Conservation (phyloP, 2,113 vertebrate genomes). For the Tympanuchus pallidicinctus region DNA sequence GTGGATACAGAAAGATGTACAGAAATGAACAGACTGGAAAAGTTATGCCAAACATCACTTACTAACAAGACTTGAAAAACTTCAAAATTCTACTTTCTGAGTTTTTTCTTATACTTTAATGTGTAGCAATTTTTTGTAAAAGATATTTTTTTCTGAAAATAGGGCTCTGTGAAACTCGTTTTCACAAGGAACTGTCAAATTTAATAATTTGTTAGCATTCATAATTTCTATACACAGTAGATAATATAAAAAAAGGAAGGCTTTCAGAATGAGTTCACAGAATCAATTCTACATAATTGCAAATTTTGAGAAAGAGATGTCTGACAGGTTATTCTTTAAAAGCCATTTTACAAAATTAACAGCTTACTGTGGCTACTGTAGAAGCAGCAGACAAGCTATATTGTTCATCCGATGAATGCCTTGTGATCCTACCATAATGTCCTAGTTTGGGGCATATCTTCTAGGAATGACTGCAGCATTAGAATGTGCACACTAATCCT, state of each 20-base stretch:
- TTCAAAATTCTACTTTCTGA: neutral
- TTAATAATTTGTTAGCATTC: neutral
- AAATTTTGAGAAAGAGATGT: neutral
- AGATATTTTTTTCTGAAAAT: neutral
- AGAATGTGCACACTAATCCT: neutral
- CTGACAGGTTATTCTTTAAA: neutral
- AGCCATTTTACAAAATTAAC: neutral
- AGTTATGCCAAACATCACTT: neutral
- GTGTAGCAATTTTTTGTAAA: neutral
- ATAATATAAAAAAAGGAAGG: neutral
- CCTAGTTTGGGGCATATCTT: neutral
- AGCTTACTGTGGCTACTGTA: neutral
- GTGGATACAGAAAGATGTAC: neutral
- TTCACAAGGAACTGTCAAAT: neutral
- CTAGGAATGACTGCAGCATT: neutral
- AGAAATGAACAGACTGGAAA: neutral
- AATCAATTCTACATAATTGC: neutral
- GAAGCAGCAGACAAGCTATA: neutral
- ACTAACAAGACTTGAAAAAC: neutral
- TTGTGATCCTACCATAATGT: neutral
- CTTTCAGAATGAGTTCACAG: neutral
- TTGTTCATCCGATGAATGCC: neutral
- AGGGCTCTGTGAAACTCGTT: neutral
- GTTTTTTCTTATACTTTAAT: fast-evolving
- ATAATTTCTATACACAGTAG: neutral